A percentile compares a stretch with the other conserved stretches of the same genome.
Evolutionary conservation across 2,888 invertebrate species (phyloP).

Genomic region (Himalopsyche tibetana): DNA sequence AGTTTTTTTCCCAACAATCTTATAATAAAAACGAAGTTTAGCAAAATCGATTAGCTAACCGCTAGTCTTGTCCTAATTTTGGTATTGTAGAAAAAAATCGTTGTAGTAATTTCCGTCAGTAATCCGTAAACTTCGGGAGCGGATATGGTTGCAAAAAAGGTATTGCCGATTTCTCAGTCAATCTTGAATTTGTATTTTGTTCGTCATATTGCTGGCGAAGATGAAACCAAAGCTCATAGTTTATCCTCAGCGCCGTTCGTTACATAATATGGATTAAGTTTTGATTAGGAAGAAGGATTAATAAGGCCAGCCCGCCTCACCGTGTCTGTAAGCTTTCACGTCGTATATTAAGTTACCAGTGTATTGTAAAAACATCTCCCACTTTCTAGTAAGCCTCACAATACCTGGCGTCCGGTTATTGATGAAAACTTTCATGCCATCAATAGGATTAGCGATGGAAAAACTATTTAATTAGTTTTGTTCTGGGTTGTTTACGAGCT

Average conservation of each 20-base stretch:
- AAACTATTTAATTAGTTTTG: slow-evolving; percentile 26
- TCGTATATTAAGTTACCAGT: not conserved
- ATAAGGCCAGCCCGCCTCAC: slow-evolving; percentile 52
- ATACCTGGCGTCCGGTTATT: slow-evolving; percentile 15
- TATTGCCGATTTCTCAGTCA: too few species aligned
- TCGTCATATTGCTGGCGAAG: not conserved
- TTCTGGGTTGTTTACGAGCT: not conserved
- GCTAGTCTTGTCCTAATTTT: too few species aligned
- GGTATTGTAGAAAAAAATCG: too few species aligned
- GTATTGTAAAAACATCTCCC: slow-evolving; percentile 19
- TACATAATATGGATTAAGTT: slow-evolving; percentile 59
- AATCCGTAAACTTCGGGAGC: too few species aligned
- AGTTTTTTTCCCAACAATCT: too few species aligned
- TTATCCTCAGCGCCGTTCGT: slow-evolving; percentile 43
- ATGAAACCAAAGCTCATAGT: slow-evolving; percentile 1
- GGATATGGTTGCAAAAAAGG: too few species aligned
- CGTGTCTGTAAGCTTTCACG: slow-evolving; percentile 30
- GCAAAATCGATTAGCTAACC: too few species aligned
- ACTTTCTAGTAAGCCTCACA: not conserved
- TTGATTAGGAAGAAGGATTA: slow-evolving; percentile 59
- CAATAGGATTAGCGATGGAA: not conserved
- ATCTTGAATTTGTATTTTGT: not conserved
- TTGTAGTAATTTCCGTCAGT: too few species aligned
- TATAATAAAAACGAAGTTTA: too few species aligned
- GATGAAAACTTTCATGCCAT: not conserved